Evolutionary conservation across 2,797 vertebrate species (phyloP).

Genomic region (Falco peregrinus): DNA sequence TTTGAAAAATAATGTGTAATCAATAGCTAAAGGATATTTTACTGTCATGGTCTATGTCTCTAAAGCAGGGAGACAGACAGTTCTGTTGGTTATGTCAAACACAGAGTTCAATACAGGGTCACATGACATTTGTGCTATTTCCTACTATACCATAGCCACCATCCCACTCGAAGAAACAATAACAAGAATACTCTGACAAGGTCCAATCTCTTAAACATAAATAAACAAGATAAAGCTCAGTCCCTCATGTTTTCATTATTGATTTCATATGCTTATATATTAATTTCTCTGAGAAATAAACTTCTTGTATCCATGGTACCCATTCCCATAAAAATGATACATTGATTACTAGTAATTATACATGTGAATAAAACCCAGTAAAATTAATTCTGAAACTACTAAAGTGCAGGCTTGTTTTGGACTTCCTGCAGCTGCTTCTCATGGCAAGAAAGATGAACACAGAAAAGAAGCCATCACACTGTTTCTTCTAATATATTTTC

Average conservation of each 20-base stretch:
- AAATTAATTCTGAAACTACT: neutral
- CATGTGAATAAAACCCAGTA: neutral
- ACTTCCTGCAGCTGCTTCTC: neutral
- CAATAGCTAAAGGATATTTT: neutral
- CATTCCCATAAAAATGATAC: neutral
- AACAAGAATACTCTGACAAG: neutral
- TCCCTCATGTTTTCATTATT: neutral
- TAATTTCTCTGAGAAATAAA: neutral
- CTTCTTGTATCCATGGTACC: neutral
- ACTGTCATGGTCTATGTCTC: neutral
- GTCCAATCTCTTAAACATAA: neutral
- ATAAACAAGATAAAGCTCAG: neutral
- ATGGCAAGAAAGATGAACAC: neutral
- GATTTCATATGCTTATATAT: neutral
- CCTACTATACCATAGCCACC: neutral
- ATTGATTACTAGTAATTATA: neutral
- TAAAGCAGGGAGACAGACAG: neutral
- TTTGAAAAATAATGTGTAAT: neutral
- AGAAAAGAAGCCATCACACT: neutral
- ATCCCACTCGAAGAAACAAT: neutral
- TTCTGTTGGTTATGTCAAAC: neutral
- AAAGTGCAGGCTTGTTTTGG: neutral
- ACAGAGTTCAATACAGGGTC: neutral
- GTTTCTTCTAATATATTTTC: neutral
- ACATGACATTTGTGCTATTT: neutral